A percentile compares a stretch with the other conserved stretches of the same genome.
phyloP scores from a whole-genome alignment of 2,113 vertebrate species.

The Rhabdomys dilectus region DNA sequence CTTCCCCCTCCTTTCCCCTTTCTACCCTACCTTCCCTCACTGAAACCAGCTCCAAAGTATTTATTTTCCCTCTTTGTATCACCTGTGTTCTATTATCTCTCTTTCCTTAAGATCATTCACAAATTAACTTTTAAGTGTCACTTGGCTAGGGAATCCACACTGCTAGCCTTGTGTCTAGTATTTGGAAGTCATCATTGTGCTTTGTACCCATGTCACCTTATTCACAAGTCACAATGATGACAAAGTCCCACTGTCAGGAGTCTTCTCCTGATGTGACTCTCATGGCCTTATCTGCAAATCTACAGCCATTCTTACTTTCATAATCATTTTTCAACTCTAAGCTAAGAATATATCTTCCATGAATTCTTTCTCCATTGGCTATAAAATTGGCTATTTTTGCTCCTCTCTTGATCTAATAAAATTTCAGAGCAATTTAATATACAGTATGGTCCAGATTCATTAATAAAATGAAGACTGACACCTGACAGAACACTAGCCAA shows the following conservation, averaged over 20 bases:
- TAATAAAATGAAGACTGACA: constrained; percentile 73
- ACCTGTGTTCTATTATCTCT: neutral
- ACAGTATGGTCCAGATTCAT: constrained; percentile 47
- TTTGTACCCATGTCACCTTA: neutral
- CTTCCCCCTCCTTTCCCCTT: too few relatives aligned
- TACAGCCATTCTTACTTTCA: constrained; percentile 13
- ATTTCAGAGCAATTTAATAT: constrained; percentile 76
- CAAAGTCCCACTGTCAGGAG: neutral
- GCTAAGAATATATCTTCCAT: neutral
- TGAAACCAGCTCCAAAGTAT: neutral
- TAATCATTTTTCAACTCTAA: neutral
- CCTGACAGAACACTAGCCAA: constrained; percentile 76
- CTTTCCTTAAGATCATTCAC: neutral
- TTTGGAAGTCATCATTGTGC: neutral
- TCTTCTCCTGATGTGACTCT: neutral
- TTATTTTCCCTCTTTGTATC: neutral
- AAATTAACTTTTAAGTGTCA: neutral
- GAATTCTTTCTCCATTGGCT: neutral
- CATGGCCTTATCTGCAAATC: neutral
- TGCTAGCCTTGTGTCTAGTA: neutral
- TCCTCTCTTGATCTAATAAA: constrained; percentile 64
- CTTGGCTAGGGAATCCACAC: neutral
- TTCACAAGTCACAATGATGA: neutral
- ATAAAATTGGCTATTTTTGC: neutral
- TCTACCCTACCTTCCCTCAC: neutral